phyloP scores from a whole-genome alignment of 64 coral and sea anemone genomes.

The Montipora efflorescens region DNA sequence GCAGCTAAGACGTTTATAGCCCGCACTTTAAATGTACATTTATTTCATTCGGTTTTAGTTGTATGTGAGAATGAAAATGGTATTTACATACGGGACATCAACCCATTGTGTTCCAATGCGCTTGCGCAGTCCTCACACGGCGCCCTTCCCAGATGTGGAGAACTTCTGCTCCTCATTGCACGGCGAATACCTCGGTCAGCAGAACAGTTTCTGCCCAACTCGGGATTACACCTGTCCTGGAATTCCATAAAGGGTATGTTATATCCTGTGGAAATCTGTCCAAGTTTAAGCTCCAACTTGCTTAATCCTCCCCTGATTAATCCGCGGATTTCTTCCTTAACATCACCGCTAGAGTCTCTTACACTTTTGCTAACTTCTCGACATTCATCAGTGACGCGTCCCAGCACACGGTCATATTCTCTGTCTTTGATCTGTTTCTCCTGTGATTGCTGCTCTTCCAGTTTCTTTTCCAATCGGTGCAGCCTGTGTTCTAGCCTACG shows the following conservation, averaged over 20 bases:
- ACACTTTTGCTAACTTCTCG: slow-evolving; percentile 71
- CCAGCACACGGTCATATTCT: slow-evolving; percentile 60
- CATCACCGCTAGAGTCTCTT: slow-evolving; percentile 66
- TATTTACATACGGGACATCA: slow-evolving; percentile 1
- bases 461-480: slow-evolving; percentile 72
- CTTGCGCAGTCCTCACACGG: slow-evolving; percentile 35
- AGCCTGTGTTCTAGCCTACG: slow-evolving; percentile 85
- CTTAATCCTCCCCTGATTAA: slow-evolving; percentile 71
- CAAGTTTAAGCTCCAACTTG: slow-evolving; percentile 74
- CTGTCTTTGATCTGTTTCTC: slow-evolving; percentile 55
- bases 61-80: neutral
- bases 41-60: too few relatives aligned
- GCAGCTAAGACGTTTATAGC: too few relatives aligned
- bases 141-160: slow-evolving; percentile 33
- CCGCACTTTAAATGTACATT: too few relatives aligned
- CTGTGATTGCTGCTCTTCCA: slow-evolving; percentile 77
- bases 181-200: neutral
- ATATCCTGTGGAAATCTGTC: slow-evolving; percentile 41
- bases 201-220: slow-evolving; percentile 20
- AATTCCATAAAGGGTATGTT: slow-evolving; percentile 48
- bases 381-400: slow-evolving; percentile 68
- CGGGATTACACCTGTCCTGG: slow-evolving; percentile 28
- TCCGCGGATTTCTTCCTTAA: slow-evolving; percentile 73
- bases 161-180: slow-evolving; percentile 25
- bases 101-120: neutral